phyloP scores from a whole-genome alignment of 2,797 vertebrate species.

The Hapalemur alaotrensis region DNA sequence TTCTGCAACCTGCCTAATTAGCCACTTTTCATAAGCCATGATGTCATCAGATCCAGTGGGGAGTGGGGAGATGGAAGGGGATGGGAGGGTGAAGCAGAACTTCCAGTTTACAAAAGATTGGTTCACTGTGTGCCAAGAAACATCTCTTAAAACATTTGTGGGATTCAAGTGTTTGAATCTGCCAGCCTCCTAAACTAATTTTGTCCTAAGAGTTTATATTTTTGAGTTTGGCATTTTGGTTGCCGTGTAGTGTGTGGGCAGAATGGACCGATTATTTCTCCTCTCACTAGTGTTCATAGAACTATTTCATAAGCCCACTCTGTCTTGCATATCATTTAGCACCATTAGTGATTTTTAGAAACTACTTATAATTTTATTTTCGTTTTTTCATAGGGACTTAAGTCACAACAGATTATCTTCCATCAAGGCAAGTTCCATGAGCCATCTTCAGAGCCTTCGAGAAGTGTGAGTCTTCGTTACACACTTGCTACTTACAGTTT shows the following conservation, averaged over 20 bases:
- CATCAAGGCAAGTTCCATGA: slow-evolving; percentile 89
- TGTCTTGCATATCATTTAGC: background rate
- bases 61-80: slow-evolving; percentile 19
- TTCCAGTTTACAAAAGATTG: slow-evolving; percentile 67
- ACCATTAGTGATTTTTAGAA: slow-evolving; percentile 1
- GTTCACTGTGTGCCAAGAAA: slow-evolving; percentile 72
- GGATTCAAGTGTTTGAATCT: slow-evolving; percentile 49
- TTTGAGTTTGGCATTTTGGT: slow-evolving; percentile 45
- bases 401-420: slow-evolving; percentile 95
- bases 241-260: slow-evolving; percentile 53
- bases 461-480: slow-evolving; percentile 92
- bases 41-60: slow-evolving; percentile 68
- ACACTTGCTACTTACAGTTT: background rate
- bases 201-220: slow-evolving; percentile 51
- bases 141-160: slow-evolving; percentile 64
- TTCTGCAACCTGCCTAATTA: slow-evolving; percentile 65
- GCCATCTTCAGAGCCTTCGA: slow-evolving; percentile 89
- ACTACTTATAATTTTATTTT: slow-evolving; percentile 69
- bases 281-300: background rate
- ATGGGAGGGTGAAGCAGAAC: slow-evolving; percentile 37
- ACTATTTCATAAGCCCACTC: background rate
- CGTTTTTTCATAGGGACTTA: slow-evolving; percentile 90
- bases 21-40: slow-evolving; percentile 60
- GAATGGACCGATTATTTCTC: slow-evolving; percentile 38
- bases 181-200: slow-evolving; percentile 65